phyloP scores from a whole-genome alignment of 37 sponge, comb jelly and placozoan species.

The Chondrilla cf. caribensis region DNA sequence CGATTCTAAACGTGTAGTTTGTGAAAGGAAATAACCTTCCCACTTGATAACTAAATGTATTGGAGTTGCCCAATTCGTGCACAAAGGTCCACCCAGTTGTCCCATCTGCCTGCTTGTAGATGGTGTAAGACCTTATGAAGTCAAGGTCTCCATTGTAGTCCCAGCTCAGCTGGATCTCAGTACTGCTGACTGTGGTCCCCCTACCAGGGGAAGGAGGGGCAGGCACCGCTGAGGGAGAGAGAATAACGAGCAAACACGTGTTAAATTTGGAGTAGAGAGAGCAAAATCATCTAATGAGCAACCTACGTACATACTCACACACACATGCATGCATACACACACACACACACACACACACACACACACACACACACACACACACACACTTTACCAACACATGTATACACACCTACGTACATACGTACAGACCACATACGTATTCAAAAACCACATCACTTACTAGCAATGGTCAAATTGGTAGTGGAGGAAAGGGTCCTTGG shows the following conservation, averaged over 20 bases:
- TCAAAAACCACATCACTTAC: background rate
- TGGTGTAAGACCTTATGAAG: background rate
- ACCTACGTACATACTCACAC: background rate
- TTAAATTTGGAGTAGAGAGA: too few species aligned
- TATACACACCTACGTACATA: background rate
- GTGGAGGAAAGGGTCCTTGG: background rate
- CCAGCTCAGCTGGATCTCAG: background rate
- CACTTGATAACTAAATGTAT: background rate
- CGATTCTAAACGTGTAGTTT: background rate
- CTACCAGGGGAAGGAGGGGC: background rate
- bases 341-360: slow-evolving; percentile 18
- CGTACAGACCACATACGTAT: background rate
- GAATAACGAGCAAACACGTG: background rate
- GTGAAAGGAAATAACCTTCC: background rate
- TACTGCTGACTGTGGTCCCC: background rate
- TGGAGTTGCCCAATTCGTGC: background rate
- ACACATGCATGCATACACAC: slow-evolving; percentile 5
- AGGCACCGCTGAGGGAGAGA: background rate
- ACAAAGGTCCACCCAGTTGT: background rate
- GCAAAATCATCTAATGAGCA: too few species aligned
- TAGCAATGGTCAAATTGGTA: background rate
- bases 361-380: slow-evolving; percentile 4
- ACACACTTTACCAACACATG: background rate
- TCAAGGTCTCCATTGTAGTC: background rate
- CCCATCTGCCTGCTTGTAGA: background rate